These are phyloP conservation scores for Gnathonemus longibarbis DNA, from an alignment of 2,113 vertebrate genomes.

Conservation along the genomic window DNA sequence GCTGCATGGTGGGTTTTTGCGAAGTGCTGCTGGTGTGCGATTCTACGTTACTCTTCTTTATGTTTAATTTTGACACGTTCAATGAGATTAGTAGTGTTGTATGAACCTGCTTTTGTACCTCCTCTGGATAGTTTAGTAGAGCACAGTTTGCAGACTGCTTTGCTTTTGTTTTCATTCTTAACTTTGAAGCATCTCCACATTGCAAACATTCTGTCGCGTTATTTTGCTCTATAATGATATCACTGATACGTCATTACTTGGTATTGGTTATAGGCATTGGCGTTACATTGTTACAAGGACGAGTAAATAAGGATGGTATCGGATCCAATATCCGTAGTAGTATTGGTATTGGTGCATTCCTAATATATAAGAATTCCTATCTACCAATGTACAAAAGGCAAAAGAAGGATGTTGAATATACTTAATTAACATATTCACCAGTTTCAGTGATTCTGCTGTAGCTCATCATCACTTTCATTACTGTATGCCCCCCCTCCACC, in stretches of 20 bases:
- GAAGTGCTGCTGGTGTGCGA: not conserved
- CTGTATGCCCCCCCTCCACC: not conserved
- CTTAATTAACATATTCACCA: not conserved
- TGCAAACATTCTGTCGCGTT: not conserved
- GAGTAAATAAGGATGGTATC: not conserved
- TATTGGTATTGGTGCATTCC: not conserved
- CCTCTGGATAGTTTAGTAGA: not conserved
- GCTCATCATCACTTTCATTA: not conserved
- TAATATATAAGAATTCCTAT: not conserved
- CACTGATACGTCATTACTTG: not conserved
- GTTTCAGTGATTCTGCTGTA: not conserved
- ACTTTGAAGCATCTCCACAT: not conserved
- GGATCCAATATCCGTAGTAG: not conserved
- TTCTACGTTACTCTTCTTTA: not conserved
- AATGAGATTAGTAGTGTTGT: not conserved
- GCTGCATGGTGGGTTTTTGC: not conserved
- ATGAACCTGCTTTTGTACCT: not conserved
- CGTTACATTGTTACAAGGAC: not conserved
- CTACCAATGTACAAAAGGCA: not conserved
- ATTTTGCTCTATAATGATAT: not conserved
- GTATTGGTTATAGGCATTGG: not conserved
- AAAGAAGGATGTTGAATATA: not conserved
- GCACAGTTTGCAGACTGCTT: not conserved
- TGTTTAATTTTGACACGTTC: not conserved
- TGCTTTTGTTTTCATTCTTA: not conserved